phyloP scores from a whole-genome alignment of 2,113 vertebrate genomes.

The Tapirus terrestris region DNA sequence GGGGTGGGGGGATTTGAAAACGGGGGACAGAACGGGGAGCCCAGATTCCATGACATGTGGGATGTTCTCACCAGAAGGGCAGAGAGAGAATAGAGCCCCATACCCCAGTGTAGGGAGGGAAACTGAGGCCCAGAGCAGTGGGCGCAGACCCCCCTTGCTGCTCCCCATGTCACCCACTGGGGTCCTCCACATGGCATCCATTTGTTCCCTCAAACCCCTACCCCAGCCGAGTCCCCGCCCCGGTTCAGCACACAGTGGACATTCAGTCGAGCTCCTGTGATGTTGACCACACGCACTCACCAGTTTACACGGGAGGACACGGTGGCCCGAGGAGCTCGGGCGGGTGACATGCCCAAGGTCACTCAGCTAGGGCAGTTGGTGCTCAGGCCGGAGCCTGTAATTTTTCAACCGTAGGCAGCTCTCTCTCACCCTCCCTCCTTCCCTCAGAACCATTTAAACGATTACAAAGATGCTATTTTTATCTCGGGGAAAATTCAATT shows the following conservation, averaged over 20 bases:
- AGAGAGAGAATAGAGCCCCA: not conserved
- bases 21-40: not conserved
- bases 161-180: too few species aligned
- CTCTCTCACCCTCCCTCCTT: not conserved
- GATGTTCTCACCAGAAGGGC: not conserved
- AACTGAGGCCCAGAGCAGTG: not conserved
- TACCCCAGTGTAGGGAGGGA: not conserved
- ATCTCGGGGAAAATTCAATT: constrained; percentile 76
- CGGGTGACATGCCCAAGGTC: not conserved
- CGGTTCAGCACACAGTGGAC: accelerated
- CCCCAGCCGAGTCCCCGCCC: not conserved
- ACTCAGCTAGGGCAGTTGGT: not conserved
- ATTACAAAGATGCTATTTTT: constrained; percentile 82
- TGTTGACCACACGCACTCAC: accelerated
- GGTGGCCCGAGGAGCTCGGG: not conserved
- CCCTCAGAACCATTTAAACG: constrained; percentile 61
- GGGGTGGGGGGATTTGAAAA: too few species aligned
- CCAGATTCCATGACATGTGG: not conserved
- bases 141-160: not conserved
- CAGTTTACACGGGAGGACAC: not conserved
- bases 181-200: accelerated
- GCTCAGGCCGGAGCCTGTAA: not conserved
- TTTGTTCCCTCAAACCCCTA: not conserved
- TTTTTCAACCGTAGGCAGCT: not conserved
- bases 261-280: not conserved